Evolutionary conservation across 2,797 vertebrate genomes (phyloP), one percentile per base, ranked within the genome.

Genomic region (Smutsia gigantea): DNA sequence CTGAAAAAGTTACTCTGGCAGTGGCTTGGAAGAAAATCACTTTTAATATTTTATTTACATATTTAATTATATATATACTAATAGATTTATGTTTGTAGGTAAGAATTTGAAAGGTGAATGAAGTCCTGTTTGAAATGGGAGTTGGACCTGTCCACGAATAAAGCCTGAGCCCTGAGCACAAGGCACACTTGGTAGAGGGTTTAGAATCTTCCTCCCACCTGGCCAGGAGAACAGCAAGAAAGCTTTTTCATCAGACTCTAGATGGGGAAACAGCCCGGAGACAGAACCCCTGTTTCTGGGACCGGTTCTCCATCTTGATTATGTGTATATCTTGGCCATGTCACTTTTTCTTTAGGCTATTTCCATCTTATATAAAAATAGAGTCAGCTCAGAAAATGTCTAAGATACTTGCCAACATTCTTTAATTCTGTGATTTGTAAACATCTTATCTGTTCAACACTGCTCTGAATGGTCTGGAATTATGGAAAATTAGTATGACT

Each of bases 351-450:
- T 63, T 53, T 86, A 66, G 39, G 15, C n/a, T 74, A 42, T 55
- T 86, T 59, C 12, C 21, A 66, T 39, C 64, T n/a, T 86, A 39
- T 3, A 4, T 95, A 46, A 84, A 91, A 81, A 75, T 4, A 71
- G 42, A 75, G 46, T 74, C 29, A 23, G 7, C 84, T 88, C 37
- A 25, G n/a, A 51, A 75, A 27, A 81, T 66, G 21, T 77, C 9
- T n/a, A n/a, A 88, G 21, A 31, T 77, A 78, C 64, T 94, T 82
- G 53, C 34, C 68, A 61, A 37, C 29, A 29, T 83, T 82, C 19
- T 92, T 31, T 83, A 53, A 75, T 86, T 96, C 61, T 85, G 25
- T 92, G 49, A 72, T 66, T 93, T 72, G 5, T 90, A 61, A 21
- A n/a, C 18, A 17, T 37, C 37, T 5, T 85, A 0, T 77, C 49